Conservation (phyloP, 2,888 invertebrate species). For the Sericinus montela region DNA sequence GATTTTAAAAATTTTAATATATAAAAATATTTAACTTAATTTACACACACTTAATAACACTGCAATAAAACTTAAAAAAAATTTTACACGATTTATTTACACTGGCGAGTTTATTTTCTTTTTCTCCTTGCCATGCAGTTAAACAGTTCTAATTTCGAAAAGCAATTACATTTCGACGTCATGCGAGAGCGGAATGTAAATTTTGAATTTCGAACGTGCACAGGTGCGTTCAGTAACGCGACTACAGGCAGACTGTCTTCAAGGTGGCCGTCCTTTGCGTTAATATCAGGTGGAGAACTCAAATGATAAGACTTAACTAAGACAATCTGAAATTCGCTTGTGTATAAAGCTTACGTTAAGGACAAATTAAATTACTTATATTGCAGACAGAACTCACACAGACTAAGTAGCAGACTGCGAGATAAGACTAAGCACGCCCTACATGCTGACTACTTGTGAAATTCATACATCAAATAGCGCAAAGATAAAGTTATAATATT, state of each 20-base stretch:
- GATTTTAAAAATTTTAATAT: slow-evolving; percentile 47
- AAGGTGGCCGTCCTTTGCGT: slow-evolving; percentile 41
- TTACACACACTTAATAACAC: slow-evolving; percentile 40
- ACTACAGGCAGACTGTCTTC: slow-evolving; percentile 43
- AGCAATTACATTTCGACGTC: slow-evolving; percentile 32
- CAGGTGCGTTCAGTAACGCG: slow-evolving; percentile 43
- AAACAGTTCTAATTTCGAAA: slow-evolving; percentile 31
- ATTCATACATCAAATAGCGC: no score
- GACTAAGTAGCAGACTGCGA: background rate
- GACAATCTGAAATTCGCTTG: slow-evolving; percentile 7
- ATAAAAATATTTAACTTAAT: slow-evolving; percentile 33
- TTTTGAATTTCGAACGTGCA: slow-evolving; percentile 28
- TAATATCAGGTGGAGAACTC: slow-evolving; percentile 65
- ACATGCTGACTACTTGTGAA: background rate
- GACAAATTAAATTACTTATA: background rate
- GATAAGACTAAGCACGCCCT: background rate
- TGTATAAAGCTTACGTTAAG: slow-evolving; percentile 1
- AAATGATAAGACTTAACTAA: slow-evolving; percentile 46
- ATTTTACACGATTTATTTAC: slow-evolving; percentile 43
- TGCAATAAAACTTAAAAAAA: slow-evolving; percentile 31
- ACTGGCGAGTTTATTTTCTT: slow-evolving; percentile 37
- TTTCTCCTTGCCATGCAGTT: slow-evolving; percentile 36
- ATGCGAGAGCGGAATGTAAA: slow-evolving; percentile 18
- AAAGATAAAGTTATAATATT: no score
- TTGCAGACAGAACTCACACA: background rate